These are phyloP conservation scores for Xiphorhynchus erythropygius DNA, from an alignment of 2,797 vertebrate species.

Conservation along the genomic window DNA sequence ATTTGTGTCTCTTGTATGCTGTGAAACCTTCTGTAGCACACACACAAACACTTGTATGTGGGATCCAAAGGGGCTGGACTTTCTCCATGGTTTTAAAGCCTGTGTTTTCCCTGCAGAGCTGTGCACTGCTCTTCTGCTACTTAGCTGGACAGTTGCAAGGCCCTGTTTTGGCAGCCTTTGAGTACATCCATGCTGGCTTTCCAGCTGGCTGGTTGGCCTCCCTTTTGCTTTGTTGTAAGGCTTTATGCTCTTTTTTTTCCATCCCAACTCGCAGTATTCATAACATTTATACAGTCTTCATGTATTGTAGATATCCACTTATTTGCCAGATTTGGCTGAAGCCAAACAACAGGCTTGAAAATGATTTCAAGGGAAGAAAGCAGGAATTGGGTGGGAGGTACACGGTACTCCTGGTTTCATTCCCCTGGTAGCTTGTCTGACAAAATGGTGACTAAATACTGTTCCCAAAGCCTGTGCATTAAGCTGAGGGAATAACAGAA, in stretches of 20 bases:
- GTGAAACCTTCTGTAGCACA: not conserved
- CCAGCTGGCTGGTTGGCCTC: constrained; percentile 13
- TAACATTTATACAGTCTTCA: not conserved
- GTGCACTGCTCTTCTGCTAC: not conserved
- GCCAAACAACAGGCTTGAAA: not conserved
- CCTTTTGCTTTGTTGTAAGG: not conserved
- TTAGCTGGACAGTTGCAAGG: not conserved
- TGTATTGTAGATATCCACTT: not conserved
- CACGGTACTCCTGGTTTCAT: not conserved
- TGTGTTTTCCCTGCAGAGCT: not conserved
- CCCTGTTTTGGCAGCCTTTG: not conserved
- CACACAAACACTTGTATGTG: not conserved
- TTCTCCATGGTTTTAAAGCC: not conserved
- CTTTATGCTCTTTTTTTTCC: not conserved
- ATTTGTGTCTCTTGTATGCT: not conserved
- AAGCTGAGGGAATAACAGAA: not conserved
- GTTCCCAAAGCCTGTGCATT: not conserved
- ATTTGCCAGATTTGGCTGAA: not conserved
- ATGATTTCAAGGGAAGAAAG: not conserved
- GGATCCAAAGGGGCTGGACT: not conserved
- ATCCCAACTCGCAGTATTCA: not conserved
- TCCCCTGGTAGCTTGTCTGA: not conserved
- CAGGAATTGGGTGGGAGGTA: not conserved
- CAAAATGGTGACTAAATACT: not conserved
- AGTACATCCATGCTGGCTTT: not conserved